These are phyloP conservation scores for Pseudotriccus pelzelni DNA, from an alignment of 2,797 vertebrate species.

Conservation along the genomic window DNA sequence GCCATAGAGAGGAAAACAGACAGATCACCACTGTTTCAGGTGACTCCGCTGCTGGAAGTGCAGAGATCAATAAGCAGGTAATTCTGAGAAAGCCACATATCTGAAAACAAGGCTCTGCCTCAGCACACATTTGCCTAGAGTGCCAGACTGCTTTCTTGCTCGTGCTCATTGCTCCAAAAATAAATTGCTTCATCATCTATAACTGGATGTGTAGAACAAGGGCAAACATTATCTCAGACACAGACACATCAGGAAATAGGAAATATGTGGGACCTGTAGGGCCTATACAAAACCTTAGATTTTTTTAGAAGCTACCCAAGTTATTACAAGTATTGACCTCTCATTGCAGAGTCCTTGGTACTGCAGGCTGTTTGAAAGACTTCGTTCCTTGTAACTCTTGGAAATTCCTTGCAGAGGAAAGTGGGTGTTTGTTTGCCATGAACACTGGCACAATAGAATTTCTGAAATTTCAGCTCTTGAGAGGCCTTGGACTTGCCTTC, in stretches of 20 bases:
- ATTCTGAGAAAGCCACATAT: background rate
- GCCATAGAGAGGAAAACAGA: fast-evolving
- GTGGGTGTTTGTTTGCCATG: background rate
- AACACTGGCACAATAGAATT: background rate
- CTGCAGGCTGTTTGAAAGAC: background rate
- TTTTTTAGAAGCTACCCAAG: background rate
- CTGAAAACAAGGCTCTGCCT: background rate
- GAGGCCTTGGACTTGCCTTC: background rate
- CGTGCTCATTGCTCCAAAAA: background rate
- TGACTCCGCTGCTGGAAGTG: background rate
- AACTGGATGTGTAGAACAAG: background rate
- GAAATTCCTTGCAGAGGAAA: background rate
- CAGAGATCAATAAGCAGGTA: background rate
- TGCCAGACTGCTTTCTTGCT: background rate
- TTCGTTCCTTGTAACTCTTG: background rate
- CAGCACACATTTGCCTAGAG: background rate
- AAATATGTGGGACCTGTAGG: background rate
- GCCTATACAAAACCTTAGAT: background rate
- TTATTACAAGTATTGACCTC: background rate
- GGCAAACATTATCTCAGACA: background rate
- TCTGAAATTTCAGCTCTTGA: background rate
- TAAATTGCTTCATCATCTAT: fast-evolving
- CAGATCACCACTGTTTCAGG: background rate
- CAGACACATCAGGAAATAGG: background rate
- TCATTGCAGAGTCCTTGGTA: background rate